Evolutionary conservation across 2,888 invertebrate species (phyloP).

Genomic region (Perdita meconis): DNA sequence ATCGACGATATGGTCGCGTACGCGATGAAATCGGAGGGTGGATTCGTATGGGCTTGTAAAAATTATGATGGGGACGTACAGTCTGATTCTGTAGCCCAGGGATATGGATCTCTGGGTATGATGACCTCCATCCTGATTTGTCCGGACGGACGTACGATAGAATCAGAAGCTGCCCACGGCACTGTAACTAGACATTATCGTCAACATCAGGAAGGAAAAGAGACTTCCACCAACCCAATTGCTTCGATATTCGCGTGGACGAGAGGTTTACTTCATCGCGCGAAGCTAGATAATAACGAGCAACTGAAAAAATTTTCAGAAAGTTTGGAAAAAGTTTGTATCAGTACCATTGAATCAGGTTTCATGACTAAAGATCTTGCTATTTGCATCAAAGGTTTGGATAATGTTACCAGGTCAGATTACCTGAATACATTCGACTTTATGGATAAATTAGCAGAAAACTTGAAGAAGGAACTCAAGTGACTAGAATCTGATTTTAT

Average conservation of each 20-base stretch:
- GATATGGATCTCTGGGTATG: constrained; percentile 96
- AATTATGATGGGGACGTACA: constrained; percentile 99
- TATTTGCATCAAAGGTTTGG: constrained; percentile 98
- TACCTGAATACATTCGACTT: constrained; percentile 99
- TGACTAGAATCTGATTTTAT: constrained; percentile 46
- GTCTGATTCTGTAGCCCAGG: constrained; percentile 99
- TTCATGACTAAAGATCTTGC: constrained; percentile 99
- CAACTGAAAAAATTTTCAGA: constrained; percentile 92
- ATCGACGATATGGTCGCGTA: constrained; percentile 99
- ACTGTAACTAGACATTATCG: constrained; percentile 97
- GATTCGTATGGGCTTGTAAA: constrained; percentile 99
- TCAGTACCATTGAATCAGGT: constrained; percentile 97
- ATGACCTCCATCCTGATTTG: constrained; percentile 99
- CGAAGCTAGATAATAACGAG: constrained; percentile 95
- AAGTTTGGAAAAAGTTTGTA: constrained; percentile 94
- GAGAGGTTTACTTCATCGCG: constrained; percentile 95
- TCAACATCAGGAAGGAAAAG: constrained; percentile 96
- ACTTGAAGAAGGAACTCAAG: constrained; percentile 87
- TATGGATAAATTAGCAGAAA: constrained; percentile 96
- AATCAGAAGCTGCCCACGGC: constrained; percentile 99
- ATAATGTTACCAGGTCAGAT: constrained; percentile 90
- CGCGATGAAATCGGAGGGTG: constrained; percentile 98
- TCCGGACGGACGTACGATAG: constrained; percentile 99
- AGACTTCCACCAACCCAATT: constrained; percentile 99
- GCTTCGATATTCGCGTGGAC: constrained; percentile 99